Evolutionary conservation across 2,797 vertebrate species (phyloP).

Genomic region (Ficedula albicollis): DNA sequence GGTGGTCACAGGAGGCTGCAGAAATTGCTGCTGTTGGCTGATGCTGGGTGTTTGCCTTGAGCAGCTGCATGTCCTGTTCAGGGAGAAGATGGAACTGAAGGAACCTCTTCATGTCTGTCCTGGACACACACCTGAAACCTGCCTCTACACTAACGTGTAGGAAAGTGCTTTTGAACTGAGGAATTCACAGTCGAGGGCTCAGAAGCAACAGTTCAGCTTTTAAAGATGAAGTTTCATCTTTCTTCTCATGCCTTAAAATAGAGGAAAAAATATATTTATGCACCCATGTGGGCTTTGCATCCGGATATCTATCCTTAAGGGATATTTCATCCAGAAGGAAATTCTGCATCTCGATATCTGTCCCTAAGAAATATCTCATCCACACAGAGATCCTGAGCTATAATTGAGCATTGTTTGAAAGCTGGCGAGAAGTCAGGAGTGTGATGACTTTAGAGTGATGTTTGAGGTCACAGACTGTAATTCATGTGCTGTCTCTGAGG

Average conservation of each 20-base stretch:
- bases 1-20: background rate
- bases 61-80: rapidly evolving
- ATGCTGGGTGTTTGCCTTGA: background rate
- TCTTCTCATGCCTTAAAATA: background rate
- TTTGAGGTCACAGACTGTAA: background rate
- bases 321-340: background rate
- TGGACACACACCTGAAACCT: background rate
- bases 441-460: background rate
- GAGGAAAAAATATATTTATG: background rate
- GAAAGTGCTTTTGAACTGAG: background rate
- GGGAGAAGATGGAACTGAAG: background rate
- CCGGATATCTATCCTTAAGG: background rate
- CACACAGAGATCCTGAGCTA: background rate
- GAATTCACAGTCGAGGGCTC: background rate
- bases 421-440: background rate
- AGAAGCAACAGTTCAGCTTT: background rate
- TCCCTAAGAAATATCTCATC: background rate
- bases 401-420: background rate
- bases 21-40: background rate
- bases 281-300: background rate
- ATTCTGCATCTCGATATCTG: background rate
- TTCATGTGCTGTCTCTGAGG: background rate
- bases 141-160: rapidly evolving
- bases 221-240: background rate
- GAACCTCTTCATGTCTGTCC: rapidly evolving